phyloP scores from a whole-genome alignment of 2,113 vertebrate species.

The Nannospalax galili region DNA sequence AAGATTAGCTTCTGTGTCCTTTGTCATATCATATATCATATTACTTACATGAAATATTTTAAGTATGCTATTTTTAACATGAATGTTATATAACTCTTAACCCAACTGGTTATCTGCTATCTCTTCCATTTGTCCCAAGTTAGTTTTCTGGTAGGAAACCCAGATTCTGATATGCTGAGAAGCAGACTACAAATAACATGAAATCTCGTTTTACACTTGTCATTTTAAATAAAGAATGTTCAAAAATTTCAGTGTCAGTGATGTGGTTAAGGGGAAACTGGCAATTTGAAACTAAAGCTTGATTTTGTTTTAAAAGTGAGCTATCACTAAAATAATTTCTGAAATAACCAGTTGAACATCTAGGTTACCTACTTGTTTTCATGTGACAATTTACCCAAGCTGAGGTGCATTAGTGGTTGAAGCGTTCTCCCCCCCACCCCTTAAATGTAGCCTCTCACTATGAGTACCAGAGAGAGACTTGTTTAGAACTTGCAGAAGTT shows the following conservation, averaged over 20 bases:
- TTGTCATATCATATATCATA: not conserved
- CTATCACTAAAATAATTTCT: not conserved
- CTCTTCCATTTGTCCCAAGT: constrained; percentile 41
- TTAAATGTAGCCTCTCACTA: not conserved
- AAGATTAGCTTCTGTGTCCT: not conserved
- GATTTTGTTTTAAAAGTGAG: not conserved
- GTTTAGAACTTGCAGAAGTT: constrained; percentile 86
- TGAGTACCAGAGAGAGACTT: constrained; percentile 60
- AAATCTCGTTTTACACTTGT: not conserved
- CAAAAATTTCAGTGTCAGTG: not conserved
- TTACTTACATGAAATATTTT: not conserved
- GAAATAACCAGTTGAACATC: not conserved
- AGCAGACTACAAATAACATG: not conserved
- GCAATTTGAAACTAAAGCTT: not conserved
- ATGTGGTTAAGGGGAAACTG: not conserved
- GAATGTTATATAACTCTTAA: constrained; percentile 32
- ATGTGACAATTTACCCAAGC: not conserved
- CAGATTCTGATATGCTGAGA: not conserved
- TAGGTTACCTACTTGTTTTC: not conserved
- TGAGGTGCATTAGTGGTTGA: not conserved
- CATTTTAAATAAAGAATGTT: not conserved
- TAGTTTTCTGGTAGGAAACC: constrained; percentile 49
- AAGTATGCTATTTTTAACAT: constrained; percentile 31
- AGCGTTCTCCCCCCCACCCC: not conserved
- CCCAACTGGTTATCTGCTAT: not conserved